Percentiles rank a stretch among this genome's conserved stretches.
Evolutionary conservation across 2,797 vertebrate species (phyloP).

Genomic region (Mormyrus proboscirostris): DNA sequence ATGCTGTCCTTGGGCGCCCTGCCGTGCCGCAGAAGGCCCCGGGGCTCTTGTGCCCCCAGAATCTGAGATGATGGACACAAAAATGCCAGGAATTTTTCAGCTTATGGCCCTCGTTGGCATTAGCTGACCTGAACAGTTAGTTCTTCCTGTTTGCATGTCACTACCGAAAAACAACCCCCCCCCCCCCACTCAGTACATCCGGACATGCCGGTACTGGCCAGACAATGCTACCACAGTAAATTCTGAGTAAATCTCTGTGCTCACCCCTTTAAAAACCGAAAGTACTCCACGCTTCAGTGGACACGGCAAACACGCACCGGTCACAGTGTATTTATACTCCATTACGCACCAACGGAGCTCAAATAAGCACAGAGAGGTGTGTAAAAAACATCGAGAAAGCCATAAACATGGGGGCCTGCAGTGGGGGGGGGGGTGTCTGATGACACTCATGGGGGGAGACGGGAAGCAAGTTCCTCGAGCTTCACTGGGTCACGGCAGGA

Average conservation of each 20-base stretch:
- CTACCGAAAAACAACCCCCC: neutral
- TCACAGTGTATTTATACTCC: neutral
- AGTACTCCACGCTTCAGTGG: neutral
- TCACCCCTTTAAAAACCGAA: neutral
- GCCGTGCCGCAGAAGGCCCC: conserved; percentile 23
- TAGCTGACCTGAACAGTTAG: neutral
- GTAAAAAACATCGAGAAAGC: neutral
- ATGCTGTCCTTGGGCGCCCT: conserved; percentile 20
- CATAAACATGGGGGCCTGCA: neutral
- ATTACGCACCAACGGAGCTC: neutral
- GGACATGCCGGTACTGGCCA: neutral
- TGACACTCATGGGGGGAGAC: neutral
- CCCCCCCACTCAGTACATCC: neutral
- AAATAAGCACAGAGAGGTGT: neutral
- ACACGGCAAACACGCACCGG: neutral
- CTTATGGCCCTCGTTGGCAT: neutral
- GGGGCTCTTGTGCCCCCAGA: neutral
- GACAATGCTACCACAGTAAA: neutral
- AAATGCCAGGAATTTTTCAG: neutral
- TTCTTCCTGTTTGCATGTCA: neutral
- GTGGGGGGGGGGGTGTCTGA: neutral
- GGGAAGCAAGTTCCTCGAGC: neutral
- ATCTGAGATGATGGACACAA: neutral
- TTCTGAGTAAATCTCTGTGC: neutral
- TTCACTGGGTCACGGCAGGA: neutral